A percentile compares a stretch with the other conserved stretches of the same genome.
phyloP scores from a whole-genome alignment of 2,113 vertebrate species.

The Rhinopomastus cyanomelas region DNA sequence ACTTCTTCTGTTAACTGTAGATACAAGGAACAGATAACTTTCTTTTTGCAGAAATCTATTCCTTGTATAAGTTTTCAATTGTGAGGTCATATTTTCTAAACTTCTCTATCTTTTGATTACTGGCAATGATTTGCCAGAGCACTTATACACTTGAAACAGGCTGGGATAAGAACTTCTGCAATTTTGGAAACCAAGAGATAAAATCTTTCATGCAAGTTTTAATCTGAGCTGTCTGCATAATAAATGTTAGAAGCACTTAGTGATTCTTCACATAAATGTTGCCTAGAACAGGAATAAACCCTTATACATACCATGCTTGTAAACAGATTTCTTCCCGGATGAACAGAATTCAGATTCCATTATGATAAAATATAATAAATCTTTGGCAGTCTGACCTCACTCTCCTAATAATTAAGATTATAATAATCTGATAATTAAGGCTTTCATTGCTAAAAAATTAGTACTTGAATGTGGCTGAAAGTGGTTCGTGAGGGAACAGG shows the following conservation, averaged over 20 bases:
- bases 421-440: constrained; percentile 28
- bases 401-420: neutral
- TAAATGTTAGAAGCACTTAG: neutral
- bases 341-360: neutral
- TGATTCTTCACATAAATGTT: constrained; percentile 31
- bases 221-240: constrained; percentile 8
- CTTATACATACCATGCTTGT: neutral
- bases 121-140: constrained; percentile 7
- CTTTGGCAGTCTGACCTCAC: neutral
- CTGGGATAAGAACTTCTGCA: constrained; percentile 38
- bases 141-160: neutral
- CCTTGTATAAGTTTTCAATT: neutral
- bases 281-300: neutral
- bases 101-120: neutral
- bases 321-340: neutral
- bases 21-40: neutral
- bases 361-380: neutral
- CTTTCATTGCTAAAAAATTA: constrained; percentile 44
- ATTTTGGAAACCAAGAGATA: constrained; percentile 34
- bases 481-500: neutral
- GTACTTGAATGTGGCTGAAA: neutral
- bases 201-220: constrained; percentile 23
- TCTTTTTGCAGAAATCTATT: neutral
- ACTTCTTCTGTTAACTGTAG: neutral
- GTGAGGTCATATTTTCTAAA: neutral